phyloP scores from a whole-genome alignment of 2,113 vertebrate species.

The human region GRCh38 chr4:36102501-36103000 shows the following conservation, averaged over 20 bases:
- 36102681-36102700: not conserved
- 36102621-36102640: not conserved
- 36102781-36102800: slow-evolving; percentile 14
- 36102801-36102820: not conserved
- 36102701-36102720: not conserved
- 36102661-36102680: not conserved
- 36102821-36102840: not conserved
- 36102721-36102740: not conserved
- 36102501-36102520: not conserved
- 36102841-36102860: not conserved
- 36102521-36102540: not conserved
- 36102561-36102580: not conserved
- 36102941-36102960: not conserved
- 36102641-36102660: not conserved
- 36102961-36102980: not conserved
- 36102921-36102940: not conserved
- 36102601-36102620: not conserved
- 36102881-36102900: not conserved
- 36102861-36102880: not conserved
- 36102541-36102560: not conserved
- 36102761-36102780: not conserved
- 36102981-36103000: not conserved
- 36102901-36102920: not conserved
- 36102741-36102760: not conserved
- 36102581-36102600: not conserved